Evolutionary conservation across 2,797 vertebrate species (phyloP).

Genomic region (Odontamblyopus rebecca): DNA sequence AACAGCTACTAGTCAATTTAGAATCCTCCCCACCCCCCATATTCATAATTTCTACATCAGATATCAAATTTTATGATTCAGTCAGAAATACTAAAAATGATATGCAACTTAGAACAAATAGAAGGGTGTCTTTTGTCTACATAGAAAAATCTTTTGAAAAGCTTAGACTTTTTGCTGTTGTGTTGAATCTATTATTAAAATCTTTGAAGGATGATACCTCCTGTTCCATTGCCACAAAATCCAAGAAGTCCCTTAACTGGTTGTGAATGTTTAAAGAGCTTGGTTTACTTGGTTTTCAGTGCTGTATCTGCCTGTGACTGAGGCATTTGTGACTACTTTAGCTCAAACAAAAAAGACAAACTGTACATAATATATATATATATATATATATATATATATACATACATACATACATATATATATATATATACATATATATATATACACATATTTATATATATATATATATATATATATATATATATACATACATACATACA

Average conservation of each 20-base stretch:
- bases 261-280: slow-evolving; percentile 17
- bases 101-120: neutral
- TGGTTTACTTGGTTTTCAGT: slow-evolving; percentile 18
- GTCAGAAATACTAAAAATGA: neutral
- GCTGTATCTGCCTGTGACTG: neutral
- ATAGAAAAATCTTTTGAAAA: neutral
- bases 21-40: neutral
- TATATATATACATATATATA: too few relatives aligned
- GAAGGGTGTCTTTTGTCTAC: neutral
- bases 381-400: too few relatives aligned
- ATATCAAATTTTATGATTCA: neutral
- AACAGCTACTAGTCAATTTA: neutral
- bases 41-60: neutral
- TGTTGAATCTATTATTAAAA: slow-evolving; percentile 14
- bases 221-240: slow-evolving; percentile 16
- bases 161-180: slow-evolving; percentile 5
- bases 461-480: too few relatives aligned
- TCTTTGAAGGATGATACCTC: slow-evolving; percentile 15
- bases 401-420: too few relatives aligned
- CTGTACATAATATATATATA: too few relatives aligned
- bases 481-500: too few relatives aligned
- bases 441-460: too few relatives aligned
- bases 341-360: neutral
- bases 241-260: slow-evolving; percentile 9
- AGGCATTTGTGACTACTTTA: neutral